Conservation (phyloP, 2,888 invertebrate genomes). For the Dendrolimus houi region DNA sequence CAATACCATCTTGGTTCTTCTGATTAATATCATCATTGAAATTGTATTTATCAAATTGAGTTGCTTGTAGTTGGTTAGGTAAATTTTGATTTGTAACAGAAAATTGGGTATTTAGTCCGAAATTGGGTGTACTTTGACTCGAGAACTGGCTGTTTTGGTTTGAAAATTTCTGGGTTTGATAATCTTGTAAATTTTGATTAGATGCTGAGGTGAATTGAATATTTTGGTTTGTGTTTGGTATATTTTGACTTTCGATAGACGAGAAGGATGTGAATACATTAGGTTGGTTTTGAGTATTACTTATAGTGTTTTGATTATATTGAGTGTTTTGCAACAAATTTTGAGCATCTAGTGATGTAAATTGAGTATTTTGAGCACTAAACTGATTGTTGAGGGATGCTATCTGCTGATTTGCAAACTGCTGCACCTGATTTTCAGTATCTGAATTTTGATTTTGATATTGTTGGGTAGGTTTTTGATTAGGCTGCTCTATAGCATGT, state of each 20-base stretch:
- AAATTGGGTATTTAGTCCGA: too few relatives aligned
- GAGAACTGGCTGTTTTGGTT: conserved; percentile 6
- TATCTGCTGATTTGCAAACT: conserved; percentile 7
- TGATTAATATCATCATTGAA: neutral
- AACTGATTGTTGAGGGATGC: conserved; percentile 4
- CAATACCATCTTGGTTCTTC: conserved; percentile 32
- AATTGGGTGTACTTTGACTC: neutral
- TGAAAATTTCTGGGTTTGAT: neutral
- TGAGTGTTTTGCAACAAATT: too few relatives aligned
- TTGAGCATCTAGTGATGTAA: too few relatives aligned
- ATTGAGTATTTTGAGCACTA: neutral
- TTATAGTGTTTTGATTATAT: neutral
- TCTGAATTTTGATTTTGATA: conserved; percentile 13
- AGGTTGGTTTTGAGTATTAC: neutral
- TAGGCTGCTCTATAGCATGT: conserved; percentile 87
- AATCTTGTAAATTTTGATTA: neutral
- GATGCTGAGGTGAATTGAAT: neutral
- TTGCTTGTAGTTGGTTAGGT: neutral
- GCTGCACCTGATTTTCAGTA: neutral
- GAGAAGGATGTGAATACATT: too few relatives aligned
- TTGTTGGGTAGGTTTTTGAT: conserved; percentile 8
- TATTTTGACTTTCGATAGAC: neutral
- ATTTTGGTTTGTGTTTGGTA: neutral
- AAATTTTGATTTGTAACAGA: conserved; percentile 3
- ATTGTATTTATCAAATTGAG: neutral